Base-by-base conservation (phyloP, 2,888 invertebrate genomes). In the Cremastinae sp. region DNA sequence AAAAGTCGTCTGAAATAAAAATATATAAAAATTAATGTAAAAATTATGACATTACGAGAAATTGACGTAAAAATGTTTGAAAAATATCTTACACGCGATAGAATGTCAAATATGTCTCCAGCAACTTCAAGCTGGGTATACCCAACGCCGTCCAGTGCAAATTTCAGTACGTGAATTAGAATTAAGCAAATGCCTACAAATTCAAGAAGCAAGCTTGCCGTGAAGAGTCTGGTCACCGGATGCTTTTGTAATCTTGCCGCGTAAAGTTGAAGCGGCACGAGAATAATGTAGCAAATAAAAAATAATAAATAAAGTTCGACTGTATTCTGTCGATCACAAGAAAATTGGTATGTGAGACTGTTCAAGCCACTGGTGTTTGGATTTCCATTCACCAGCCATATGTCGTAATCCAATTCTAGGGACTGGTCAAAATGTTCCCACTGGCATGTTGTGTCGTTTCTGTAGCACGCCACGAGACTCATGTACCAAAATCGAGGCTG, bases 401-500 rank as follows among this genome's bases (percentile, higher is more conserved):
- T 95, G 89, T 99, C 97, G 90, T 98, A 99, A 62, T 94, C 91
- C 10, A 96, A 90, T 62, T 90, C 87, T 22, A 91, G 84, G n/a
- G 90, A 88, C 38, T 93, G 92, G 78, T 92, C 91, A 78, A 95
- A 95, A 83, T 96, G 93, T 82, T 95, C 95, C 97, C 97, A 98
- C 76, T 94, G 92, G 86, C 97, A 98, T 0, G 94, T 94, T 2
- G 92, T 92, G 73, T 92, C 93, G 87, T 97, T 94, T 77, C 96
- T 93, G 87, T 96, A 96, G 90, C 98, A 99, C 20, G 98, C 94
- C 36, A 98, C 97, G 90, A 98, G 92, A 78, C 98, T 97, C 77
- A 98, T 92, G 91, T 98, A 99, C 98, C 98, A 98, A 90, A 97
- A 98, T 87, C 97, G 95, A 71, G 98, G 97, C 88, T 97, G 96